Base-by-base conservation (phyloP, 23 tunicate genomes). In the Corella eumyota region DNA sequence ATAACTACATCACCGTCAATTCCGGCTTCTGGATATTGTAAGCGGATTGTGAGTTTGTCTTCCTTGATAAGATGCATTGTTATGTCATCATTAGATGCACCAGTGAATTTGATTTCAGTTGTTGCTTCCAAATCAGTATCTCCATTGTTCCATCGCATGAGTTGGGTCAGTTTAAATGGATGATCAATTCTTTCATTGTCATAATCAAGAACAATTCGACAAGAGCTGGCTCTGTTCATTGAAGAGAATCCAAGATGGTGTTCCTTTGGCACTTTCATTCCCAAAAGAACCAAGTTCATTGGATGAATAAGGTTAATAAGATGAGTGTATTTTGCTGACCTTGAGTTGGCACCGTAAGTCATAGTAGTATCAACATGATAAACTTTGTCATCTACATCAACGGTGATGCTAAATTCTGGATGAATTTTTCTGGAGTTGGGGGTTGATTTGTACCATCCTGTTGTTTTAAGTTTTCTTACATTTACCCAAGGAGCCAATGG, bases 291-390 rank as follows among this genome's bases (percentile, higher is more conserved):
- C 26, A 75, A 32, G 1, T 75, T 34, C 19, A 53, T 30, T 32
- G 82, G 73, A 30, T 75, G 82, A 30, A 28, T 34, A 29, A 74
- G 24, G 56, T 38, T 74, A 19, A 72, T 4, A n/a, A n/a, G n/a
- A n/a, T n/a, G n/a, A n/a, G n/a, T n/a, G n/a, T n/a, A n/a, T n/a
- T n/a, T n/a, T n/a, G n/a, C n/a, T n/a, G n/a, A n/a, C n/a, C n/a
- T n/a, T n/a, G n/a, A n/a, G n/a, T n/a, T n/a, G n/a, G n/a, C n/a
- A n/a, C n/a, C n/a, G n/a, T n/a, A n/a, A n/a, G n/a, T n/a, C n/a
- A n/a, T n/a, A n/a, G n/a, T n/a, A n/a, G n/a, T n/a, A n/a, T n/a
- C n/a, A n/a, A n/a, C n/a, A n/a, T n/a, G n/a, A n/a, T n/a, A n/a
- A n/a, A n/a, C n/a, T n/a, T n/a, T n/a, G n/a, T 52, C 65, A 33